Evolutionary conservation across 2,797 vertebrate species (phyloP).

Genomic region (Galagoides demidoff): DNA sequence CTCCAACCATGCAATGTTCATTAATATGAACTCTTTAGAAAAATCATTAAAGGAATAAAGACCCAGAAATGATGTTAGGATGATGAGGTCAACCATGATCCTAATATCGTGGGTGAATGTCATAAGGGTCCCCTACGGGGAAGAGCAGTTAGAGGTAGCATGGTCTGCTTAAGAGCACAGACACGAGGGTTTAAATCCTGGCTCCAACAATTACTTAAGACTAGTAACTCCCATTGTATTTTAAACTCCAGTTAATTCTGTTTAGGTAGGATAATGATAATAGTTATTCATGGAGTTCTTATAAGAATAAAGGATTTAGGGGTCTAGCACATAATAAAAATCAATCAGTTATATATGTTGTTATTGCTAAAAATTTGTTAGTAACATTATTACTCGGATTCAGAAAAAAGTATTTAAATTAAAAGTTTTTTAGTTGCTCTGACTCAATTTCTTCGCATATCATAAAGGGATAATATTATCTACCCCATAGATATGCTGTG

Average conservation of each 20-base stretch:
- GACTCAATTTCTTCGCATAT: not conserved
- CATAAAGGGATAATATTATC: not conserved
- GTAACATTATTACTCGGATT: not conserved
- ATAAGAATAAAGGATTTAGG: not conserved
- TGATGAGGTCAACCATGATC: not conserved
- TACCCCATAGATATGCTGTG: not conserved
- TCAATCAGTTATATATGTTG: not conserved
- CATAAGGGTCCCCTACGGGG: not conserved
- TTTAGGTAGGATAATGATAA: not conserved
- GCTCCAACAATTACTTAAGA: not conserved
- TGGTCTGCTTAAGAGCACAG: not conserved
- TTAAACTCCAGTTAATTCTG: not conserved
- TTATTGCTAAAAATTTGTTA: slow-evolving; percentile 30
- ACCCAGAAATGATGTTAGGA: not conserved
- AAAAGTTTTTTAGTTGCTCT: not conserved
- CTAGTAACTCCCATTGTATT: not conserved
- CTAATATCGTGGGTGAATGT: not conserved
- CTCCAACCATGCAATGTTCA: not conserved
- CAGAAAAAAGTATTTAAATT: slow-evolving; percentile 11
- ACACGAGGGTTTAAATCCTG: not conserved
- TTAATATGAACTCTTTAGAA: not conserved
- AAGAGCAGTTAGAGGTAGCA: not conserved
- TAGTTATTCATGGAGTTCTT: not conserved
- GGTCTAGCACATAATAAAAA: not conserved
- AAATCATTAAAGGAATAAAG: slow-evolving; percentile 30